These are phyloP conservation scores for Odontomyia ornata DNA, from an alignment of 2,888 invertebrate genomes.

Conservation along the genomic window DNA sequence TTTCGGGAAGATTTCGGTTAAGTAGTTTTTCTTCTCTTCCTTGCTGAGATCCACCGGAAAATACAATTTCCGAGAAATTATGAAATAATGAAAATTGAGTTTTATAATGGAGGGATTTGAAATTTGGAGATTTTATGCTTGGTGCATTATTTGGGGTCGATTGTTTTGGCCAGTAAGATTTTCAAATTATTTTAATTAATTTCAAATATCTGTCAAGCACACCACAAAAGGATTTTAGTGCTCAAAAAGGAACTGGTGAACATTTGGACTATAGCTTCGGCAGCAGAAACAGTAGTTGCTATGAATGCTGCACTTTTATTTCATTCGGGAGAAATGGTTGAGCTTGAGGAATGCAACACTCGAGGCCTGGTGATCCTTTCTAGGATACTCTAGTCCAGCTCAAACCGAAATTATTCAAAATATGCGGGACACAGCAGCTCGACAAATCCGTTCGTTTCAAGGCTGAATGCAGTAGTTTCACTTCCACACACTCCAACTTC, in stretches of 20 bases:
- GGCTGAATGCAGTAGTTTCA: conserved; percentile 11
- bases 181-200: not conserved
- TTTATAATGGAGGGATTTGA: not conserved
- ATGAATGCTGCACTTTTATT: not conserved
- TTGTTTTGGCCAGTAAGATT: not conserved
- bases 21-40: not conserved
- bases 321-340: not conserved
- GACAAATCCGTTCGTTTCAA: not conserved
- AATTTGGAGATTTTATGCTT: not conserved
- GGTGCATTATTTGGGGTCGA: not conserved
- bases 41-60: not conserved
- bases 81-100: conserved; percentile 27
- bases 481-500: not conserved
- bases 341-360: conserved; percentile 26
- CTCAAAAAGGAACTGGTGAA: too few species aligned
- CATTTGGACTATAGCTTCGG: too few species aligned
- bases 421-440: conserved; percentile 18
- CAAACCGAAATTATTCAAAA: conserved; percentile 24
- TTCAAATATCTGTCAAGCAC: too few species aligned
- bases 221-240: too few species aligned
- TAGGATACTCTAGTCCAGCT: not conserved
- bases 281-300: too few species aligned
- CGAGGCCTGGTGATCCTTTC: not conserved
- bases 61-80: not conserved
- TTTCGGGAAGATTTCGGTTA: not conserved